Evolutionary conservation across 1,140 invertebrate genomes (phyloP).

Genomic region (Glossosoma conforme): DNA sequence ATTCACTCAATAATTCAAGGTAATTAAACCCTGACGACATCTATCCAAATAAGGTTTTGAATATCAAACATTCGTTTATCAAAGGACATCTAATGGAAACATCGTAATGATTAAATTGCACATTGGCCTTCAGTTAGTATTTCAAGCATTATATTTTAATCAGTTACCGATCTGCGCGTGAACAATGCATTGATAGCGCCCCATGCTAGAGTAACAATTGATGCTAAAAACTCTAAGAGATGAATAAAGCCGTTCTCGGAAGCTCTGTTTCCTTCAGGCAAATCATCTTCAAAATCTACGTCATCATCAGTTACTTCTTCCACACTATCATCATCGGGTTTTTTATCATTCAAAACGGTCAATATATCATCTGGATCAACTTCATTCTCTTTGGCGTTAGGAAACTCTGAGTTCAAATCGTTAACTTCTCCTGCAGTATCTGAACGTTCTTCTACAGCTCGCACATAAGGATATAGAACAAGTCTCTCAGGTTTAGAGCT

Average conservation of each 20-base stretch:
- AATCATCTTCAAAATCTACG: slow-evolving; percentile 19
- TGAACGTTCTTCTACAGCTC: slow-evolving; percentile 35
- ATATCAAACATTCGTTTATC: too few species aligned
- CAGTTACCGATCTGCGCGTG: not conserved
- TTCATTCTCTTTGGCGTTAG: slow-evolving; percentile 16
- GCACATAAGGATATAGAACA: slow-evolving; percentile 13
- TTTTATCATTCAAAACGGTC: not conserved
- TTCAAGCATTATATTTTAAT: slow-evolving; percentile 6
- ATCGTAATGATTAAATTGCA: too few species aligned
- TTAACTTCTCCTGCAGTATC: slow-evolving; percentile 43
- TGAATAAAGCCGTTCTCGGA: slow-evolving; percentile 36
- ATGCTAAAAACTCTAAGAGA: slow-evolving; percentile 38
- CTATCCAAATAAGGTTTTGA: too few species aligned
- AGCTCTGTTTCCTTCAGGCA: not conserved
- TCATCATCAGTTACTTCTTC: slow-evolving; percentile 35
- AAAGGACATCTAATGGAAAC: too few species aligned
- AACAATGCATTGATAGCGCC: slow-evolving; percentile 37
- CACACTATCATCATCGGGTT: slow-evolving; percentile 29
- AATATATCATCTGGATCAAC: slow-evolving; percentile 11
- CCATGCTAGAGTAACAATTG: slow-evolving; percentile 36
- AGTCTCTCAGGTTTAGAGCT: slow-evolving; percentile 15
- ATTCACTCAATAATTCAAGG: too few species aligned
- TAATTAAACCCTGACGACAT: too few species aligned
- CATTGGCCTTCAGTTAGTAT: too few species aligned
- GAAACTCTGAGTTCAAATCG: slow-evolving; percentile 11